These are phyloP conservation scores for Xenopus borealis DNA, from an alignment of 2,113 vertebrate genomes.

Conservation along the genomic window DNA sequence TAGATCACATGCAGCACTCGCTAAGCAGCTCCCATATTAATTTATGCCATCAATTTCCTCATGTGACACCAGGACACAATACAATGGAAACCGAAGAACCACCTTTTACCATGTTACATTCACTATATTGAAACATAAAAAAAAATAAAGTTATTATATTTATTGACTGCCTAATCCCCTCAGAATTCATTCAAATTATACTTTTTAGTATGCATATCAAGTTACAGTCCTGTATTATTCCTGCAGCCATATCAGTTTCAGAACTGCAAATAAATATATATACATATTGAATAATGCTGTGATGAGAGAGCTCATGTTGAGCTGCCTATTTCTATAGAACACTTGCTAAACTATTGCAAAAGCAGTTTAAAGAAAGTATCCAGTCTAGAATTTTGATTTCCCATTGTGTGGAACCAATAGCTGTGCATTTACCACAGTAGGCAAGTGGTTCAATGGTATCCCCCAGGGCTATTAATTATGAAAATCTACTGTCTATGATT, in stretches of 20 bases:
- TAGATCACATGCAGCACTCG: no score
- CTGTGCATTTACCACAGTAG: constrained; percentile 6
- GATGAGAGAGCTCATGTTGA: neutral
- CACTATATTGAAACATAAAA: no score
- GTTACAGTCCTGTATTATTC: no score
- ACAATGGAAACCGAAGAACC: no score
- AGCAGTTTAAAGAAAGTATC: neutral
- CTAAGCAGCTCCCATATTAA: no score
- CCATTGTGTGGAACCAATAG: constrained; percentile 5
- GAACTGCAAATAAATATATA: neutral
- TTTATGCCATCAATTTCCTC: no score
- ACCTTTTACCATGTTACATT: no score
- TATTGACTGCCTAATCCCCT: no score
- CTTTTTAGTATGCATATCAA: no score
- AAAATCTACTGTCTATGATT: constrained; percentile 10
- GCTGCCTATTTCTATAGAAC: neutral
- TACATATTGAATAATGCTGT: neutral
- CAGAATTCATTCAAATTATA: no score
- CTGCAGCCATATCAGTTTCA: neutral
- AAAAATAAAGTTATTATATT: no score
- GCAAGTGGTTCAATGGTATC: constrained; percentile 12
- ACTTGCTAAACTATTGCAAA: neutral
- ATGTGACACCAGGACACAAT: no score
- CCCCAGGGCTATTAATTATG: constrained; percentile 2
- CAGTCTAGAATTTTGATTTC: neutral